These are phyloP conservation scores for Crossocerus cetratus DNA, from an alignment of 2,888 invertebrate species.

Conservation along the genomic window DNA sequence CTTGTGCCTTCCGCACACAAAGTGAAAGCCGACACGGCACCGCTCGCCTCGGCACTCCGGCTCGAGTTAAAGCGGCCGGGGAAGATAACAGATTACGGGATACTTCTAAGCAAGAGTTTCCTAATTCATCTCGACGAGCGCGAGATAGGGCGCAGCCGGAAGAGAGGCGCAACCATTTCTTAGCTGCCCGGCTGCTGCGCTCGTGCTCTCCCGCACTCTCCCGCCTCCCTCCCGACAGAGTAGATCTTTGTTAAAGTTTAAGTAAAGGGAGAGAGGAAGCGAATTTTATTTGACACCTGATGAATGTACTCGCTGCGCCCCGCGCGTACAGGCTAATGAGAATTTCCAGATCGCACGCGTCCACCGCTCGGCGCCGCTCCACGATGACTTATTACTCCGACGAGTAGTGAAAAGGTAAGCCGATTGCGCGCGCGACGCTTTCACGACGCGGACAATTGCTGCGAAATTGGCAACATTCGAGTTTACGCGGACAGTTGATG, in stretches of 20 bases:
- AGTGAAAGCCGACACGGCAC: conserved; percentile 37
- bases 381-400: conserved; percentile 45
- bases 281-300: conserved; percentile 62
- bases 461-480: background rate
- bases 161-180: conserved; percentile 25
- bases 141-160: conserved; percentile 10
- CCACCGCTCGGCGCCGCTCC: no score
- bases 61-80: conserved; percentile 11
- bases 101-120: conserved; percentile 18
- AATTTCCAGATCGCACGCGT: conserved; percentile 52
- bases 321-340: conserved; percentile 54
- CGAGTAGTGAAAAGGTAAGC: conserved; percentile 51
- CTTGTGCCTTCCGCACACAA: conserved; percentile 17
- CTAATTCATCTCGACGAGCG: conserved; percentile 42
- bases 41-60: conserved; percentile 15
- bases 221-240: conserved; percentile 19
- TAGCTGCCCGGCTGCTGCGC: background rate
- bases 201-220: conserved; percentile 18
- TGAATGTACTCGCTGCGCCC: conserved; percentile 51
- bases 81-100: conserved; percentile 35
- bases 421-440: background rate
- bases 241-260: conserved; percentile 59
- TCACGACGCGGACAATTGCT: background rate
- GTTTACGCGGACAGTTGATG: background rate
- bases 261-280: conserved; percentile 32